phyloP scores from a whole-genome alignment of 2,888 invertebrate species.

The Sceliomorpha sp. region DNA sequence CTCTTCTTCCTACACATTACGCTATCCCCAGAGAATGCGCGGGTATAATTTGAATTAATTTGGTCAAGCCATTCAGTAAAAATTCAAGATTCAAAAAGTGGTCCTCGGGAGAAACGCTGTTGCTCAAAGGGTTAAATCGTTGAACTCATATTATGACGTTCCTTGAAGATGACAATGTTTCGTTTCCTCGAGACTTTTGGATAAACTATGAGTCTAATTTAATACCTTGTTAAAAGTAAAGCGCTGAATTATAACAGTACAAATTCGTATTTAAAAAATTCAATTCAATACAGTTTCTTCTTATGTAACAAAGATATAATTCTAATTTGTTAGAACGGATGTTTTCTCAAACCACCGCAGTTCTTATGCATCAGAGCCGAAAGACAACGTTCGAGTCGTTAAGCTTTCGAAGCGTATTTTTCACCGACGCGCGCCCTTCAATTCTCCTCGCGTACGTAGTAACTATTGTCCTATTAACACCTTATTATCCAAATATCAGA shows the following conservation, averaged over 20 bases:
- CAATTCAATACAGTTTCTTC: conserved; percentile 6
- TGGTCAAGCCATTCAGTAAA: too few species aligned
- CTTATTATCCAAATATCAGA: conserved; percentile 67
- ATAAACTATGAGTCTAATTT: too few species aligned
- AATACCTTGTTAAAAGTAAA: too few species aligned
- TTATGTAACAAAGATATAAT: conserved; percentile 1
- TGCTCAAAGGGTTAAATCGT: too few species aligned
- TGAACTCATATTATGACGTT: too few species aligned
- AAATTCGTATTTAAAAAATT: conserved; percentile 1
- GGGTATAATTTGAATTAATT: too few species aligned
- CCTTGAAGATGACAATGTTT: too few species aligned
- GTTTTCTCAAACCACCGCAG: conserved; percentile 1
- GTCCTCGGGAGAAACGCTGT: too few species aligned
- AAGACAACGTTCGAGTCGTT: background rate
- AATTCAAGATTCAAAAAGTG: too few species aligned
- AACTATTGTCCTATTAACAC: conserved; percentile 63
- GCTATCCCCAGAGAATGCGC: too few species aligned
- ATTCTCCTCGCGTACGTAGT: conserved; percentile 33
- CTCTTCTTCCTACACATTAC: too few species aligned
- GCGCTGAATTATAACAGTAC: background rate
- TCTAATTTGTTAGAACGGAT: background rate
- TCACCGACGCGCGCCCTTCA: conserved; percentile 31
- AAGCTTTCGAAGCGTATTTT: background rate
- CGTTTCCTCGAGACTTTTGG: too few species aligned
- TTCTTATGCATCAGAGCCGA: background rate